Evolutionary conservation across 2,113 vertebrate genomes (phyloP).

Genomic region (Erythrolamprus reginae): DNA sequence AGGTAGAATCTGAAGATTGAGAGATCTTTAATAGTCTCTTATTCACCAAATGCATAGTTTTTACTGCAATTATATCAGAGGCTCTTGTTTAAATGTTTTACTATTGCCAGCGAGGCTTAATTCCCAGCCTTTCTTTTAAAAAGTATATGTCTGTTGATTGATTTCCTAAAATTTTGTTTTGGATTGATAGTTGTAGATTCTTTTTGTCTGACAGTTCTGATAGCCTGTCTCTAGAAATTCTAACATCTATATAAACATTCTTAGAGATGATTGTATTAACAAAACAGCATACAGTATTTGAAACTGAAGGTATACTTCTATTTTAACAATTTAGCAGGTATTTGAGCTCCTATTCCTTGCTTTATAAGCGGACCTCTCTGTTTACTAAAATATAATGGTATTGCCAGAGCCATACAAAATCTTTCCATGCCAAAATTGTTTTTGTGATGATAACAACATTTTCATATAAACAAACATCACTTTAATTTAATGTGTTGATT

Average conservation of each 20-base stretch:
- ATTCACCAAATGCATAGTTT: neutral
- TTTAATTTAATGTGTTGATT: neutral
- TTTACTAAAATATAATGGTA: slow-evolving; percentile 1
- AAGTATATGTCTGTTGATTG: neutral
- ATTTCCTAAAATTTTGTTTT: neutral
- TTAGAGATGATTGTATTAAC: neutral
- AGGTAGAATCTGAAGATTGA: neutral
- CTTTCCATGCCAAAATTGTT: neutral
- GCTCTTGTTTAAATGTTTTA: neutral
- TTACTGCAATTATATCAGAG: neutral
- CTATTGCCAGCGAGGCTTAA: neutral
- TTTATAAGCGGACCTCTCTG: neutral
- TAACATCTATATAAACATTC: neutral
- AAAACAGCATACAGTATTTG: neutral
- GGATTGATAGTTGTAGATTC: neutral
- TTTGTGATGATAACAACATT: slow-evolving; percentile 7
- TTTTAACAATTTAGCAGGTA: slow-evolving; percentile 8
- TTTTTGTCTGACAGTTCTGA: neutral
- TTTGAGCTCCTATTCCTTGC: neutral
- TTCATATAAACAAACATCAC: neutral
- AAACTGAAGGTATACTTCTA: slow-evolving; percentile 11
- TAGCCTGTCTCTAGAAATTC: neutral
- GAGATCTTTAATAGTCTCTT: neutral
- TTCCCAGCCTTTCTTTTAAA: neutral
- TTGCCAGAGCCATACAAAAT: neutral